phyloP scores from a whole-genome alignment of 1,140 invertebrate species.

The Aphaenogaster rudis region DNA sequence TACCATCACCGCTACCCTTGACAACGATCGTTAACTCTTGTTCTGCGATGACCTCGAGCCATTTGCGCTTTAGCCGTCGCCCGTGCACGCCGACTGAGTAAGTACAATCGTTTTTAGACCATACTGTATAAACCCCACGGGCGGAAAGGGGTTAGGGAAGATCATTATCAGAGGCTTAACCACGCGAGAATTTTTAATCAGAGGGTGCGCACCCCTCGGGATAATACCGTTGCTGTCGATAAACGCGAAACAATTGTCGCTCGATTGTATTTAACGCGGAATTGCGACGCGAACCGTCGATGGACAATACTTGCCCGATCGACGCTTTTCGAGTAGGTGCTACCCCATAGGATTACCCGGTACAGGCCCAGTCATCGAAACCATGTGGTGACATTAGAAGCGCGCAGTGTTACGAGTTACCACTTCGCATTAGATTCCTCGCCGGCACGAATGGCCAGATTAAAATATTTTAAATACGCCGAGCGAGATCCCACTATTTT shows the following conservation, averaged over 20 bases:
- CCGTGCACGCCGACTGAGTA: constrained; percentile 83
- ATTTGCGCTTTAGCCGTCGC: constrained; percentile 80
- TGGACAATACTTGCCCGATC: constrained; percentile 76
- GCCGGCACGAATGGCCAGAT: constrained; percentile 58
- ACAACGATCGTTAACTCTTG: constrained; percentile 81
- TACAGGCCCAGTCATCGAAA: constrained; percentile 80
- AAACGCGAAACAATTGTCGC: constrained; percentile 78
- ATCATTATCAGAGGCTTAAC: constrained; percentile 88
- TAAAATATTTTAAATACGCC: constrained; percentile 68
- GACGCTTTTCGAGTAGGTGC: constrained; percentile 76
- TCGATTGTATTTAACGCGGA: constrained; percentile 66
- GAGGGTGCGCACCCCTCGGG: constrained; percentile 86
- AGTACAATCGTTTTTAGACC: constrained; percentile 85
- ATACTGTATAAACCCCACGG: constrained; percentile 84
- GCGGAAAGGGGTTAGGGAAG: constrained; percentile 84
- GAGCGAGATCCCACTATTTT: neutral
- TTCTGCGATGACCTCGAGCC: constrained; percentile 81
- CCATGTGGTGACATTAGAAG: constrained; percentile 79
- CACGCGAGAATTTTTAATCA: constrained; percentile 88
- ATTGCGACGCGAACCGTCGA: constrained; percentile 37
- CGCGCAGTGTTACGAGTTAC: constrained; percentile 68
- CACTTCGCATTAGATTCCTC: constrained; percentile 74
- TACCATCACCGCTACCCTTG: constrained; percentile 40
- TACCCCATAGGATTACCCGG: constrained; percentile 77
- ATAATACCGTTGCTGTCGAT: constrained; percentile 81